phyloP scores from a whole-genome alignment of 2,888 invertebrate species.

The Eucriotettix oculatus region DNA sequence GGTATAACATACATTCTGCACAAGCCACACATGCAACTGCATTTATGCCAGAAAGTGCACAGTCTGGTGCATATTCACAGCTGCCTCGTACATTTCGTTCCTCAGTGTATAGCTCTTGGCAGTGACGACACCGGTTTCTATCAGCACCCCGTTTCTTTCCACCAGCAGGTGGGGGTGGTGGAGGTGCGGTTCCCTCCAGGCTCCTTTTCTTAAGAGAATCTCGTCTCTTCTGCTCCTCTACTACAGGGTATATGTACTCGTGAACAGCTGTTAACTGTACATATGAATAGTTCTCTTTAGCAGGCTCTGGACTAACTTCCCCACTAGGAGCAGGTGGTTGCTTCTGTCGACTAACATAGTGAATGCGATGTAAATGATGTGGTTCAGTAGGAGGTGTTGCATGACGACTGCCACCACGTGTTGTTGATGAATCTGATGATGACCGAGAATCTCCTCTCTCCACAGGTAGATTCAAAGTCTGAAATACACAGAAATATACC shows the following conservation, averaged over 20 bases:
- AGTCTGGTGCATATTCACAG: conserved; percentile 76
- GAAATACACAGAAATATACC: conserved; percentile 15
- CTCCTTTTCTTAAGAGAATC: conserved; percentile 48
- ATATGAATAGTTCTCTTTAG: conserved; percentile 55
- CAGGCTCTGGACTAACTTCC: conserved; percentile 17
- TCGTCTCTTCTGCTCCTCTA: conserved; percentile 33
- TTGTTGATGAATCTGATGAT: conserved; percentile 50
- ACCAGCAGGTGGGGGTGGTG: conserved; percentile 23
- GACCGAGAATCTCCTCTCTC: conserved; percentile 63
- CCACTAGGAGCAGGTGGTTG: conserved; percentile 16
- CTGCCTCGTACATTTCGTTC: conserved; percentile 75
- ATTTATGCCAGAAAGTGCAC: conserved; percentile 62
- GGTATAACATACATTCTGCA: conserved; percentile 81
- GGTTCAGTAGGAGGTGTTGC: conserved; percentile 19
- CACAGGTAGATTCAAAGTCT: conserved; percentile 77
- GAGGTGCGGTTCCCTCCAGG: conserved; percentile 29
- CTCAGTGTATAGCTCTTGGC: conserved; percentile 64
- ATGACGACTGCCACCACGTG: conserved; percentile 18
- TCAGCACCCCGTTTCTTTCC: conserved; percentile 24
- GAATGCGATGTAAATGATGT: conserved; percentile 36
- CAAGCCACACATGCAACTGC: conserved; percentile 69
- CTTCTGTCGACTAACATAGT: conserved; percentile 34
- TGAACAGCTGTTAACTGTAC: conserved; percentile 69
- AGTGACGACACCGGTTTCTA: conserved; percentile 44
- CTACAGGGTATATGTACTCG: conserved; percentile 75